A percentile compares a stretch with the other conserved stretches of the same genome.
These are phyloP conservation scores for Megaleporinus macrocephalus DNA, from an alignment of 2,113 vertebrate species.

Conservation along the genomic window DNA sequence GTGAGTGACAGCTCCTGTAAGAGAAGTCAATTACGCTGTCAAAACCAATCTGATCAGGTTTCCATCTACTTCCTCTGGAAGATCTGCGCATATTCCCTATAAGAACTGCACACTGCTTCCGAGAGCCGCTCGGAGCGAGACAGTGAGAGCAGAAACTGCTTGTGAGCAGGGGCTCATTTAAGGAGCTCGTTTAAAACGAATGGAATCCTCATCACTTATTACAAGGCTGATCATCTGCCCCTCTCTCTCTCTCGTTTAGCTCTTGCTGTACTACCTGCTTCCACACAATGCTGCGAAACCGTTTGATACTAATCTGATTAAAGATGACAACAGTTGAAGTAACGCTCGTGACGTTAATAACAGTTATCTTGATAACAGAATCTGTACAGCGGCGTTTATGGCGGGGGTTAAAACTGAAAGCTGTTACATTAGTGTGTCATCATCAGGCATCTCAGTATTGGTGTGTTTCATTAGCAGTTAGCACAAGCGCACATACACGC, in stretches of 20 bases:
- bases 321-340: neutral
- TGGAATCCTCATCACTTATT: conserved; percentile 10
- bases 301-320: neutral
- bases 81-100: conserved; percentile 26
- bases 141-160: neutral
- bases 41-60: conserved; percentile 48
- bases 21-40: conserved; percentile 60
- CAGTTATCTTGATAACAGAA: neutral
- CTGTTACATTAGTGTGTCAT: conserved; percentile 3
- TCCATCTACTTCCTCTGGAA: conserved; percentile 44
- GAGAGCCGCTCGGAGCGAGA: neutral
- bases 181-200: neutral
- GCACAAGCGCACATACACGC: neutral
- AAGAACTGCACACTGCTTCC: conserved; percentile 18
- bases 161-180: neutral
- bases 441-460: neutral
- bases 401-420: neutral
- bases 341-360: neutral
- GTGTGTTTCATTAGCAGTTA: neutral
- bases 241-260: neutral
- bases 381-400: neutral
- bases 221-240: conserved; percentile 7
- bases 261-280: neutral
- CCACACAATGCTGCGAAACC: neutral
- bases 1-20: conserved; percentile 57